These are phyloP conservation scores for Prionailurus bengalensis DNA, from an alignment of 2,113 vertebrate genomes.

Conservation along the genomic window DNA sequence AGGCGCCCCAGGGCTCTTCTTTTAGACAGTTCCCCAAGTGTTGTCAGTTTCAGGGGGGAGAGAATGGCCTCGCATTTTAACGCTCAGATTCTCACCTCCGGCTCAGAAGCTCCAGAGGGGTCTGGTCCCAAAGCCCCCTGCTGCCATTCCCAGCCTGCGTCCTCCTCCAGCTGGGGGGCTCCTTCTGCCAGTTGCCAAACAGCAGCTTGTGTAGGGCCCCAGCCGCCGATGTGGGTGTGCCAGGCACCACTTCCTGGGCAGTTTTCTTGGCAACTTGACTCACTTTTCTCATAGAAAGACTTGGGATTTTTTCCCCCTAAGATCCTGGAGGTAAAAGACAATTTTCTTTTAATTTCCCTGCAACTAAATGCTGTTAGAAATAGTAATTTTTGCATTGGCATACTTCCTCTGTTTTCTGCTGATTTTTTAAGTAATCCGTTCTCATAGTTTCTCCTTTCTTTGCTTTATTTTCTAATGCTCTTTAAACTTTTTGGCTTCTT, in stretches of 20 bases:
- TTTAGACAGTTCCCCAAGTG: neutral
- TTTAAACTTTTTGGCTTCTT: slow-evolving; percentile 5
- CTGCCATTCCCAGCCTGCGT: neutral
- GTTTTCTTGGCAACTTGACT: neutral
- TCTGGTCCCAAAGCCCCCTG: neutral
- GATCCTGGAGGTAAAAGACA: neutral
- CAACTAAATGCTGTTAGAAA: neutral
- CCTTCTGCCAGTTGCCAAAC: fast-evolving
- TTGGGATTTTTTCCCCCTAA: neutral
- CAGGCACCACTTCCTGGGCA: too few species aligned
- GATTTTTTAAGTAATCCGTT: neutral
- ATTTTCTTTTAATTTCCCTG: slow-evolving; percentile 29
- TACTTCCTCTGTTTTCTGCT: neutral
- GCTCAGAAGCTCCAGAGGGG: neutral
- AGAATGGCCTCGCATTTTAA: fast-evolving
- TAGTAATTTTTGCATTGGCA: neutral
- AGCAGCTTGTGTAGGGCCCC: fast-evolving
- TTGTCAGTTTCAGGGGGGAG: neutral
- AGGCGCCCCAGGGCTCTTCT: neutral
- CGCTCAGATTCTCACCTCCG: neutral
- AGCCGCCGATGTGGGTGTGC: fast-evolving
- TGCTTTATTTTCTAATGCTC: slow-evolving; percentile 38
- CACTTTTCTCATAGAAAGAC: neutral
- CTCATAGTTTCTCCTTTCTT: slow-evolving; percentile 53
- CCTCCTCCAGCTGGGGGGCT: fast-evolving